Conservation (phyloP, 1,140 invertebrate genomes). For the Hestina assimilis region DNA sequence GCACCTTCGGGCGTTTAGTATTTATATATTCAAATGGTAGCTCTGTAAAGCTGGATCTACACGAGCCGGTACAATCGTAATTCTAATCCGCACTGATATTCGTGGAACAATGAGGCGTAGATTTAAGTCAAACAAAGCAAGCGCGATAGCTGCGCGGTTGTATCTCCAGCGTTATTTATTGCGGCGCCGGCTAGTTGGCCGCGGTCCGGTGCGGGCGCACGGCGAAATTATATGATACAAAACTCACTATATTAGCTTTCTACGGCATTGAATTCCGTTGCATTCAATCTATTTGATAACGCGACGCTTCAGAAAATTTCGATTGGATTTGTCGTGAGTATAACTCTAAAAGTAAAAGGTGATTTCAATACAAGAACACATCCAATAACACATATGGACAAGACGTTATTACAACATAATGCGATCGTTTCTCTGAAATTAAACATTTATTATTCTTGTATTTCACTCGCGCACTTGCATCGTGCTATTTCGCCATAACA, state of each 20-base stretch:
- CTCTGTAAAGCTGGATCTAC: conserved; percentile 14
- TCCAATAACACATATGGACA: not conserved
- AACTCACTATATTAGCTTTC: conserved; percentile 21
- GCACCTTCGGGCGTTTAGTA: not conserved
- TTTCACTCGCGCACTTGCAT: conserved; percentile 16
- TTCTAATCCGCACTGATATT: conserved; percentile 28
- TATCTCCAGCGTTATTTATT: conserved; percentile 35
- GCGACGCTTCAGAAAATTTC: not conserved
- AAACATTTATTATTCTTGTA: conserved; percentile 20
- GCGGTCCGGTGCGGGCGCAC: conserved; percentile 9
- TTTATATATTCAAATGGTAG: conserved; percentile 18
- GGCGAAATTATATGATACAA: conserved; percentile 22
- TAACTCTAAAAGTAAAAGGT: not conserved
- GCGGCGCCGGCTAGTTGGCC: conserved; percentile 12
- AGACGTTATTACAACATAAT: conserved; percentile 5
- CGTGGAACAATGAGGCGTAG: conserved; percentile 26
- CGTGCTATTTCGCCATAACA: conserved; percentile 25
- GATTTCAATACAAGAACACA: not conserved
- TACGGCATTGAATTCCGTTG: conserved; percentile 8
- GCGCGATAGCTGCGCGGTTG: conserved; percentile 25
- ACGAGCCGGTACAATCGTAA: conserved; percentile 24
- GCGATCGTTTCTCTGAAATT: conserved; percentile 17
- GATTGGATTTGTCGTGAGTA: not conserved
- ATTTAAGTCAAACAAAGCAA: conserved; percentile 35
- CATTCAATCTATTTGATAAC: not conserved